phyloP scores from a whole-genome alignment of 2,113 vertebrate genomes.

The Laterallus jamaicensis region DNA sequence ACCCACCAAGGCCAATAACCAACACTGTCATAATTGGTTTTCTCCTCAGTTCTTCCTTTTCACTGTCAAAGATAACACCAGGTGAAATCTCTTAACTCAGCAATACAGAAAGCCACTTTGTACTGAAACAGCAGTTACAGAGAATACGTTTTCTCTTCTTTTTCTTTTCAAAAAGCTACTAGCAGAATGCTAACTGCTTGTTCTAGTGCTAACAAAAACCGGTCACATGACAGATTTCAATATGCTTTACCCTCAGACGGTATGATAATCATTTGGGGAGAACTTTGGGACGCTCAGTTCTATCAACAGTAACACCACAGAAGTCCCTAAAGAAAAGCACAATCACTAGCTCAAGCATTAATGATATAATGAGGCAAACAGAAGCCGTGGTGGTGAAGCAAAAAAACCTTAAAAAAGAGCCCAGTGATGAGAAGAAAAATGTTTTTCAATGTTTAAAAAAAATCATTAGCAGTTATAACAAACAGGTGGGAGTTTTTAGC shows the following conservation, averaged over 20 bases:
- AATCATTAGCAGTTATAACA: neutral
- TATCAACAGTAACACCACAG: neutral
- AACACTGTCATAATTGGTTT: constrained; percentile 80
- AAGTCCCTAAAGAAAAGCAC: neutral
- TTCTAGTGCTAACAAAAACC: neutral
- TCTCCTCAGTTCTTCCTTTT: constrained; percentile 39
- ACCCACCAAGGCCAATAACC: constrained; percentile 91
- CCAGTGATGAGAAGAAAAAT: neutral
- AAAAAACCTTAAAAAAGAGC: neutral
- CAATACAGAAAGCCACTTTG: neutral
- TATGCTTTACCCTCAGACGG: neutral
- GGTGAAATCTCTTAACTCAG: neutral
- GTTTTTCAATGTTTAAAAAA: neutral
- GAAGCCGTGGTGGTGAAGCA: neutral
- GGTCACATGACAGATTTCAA: neutral
- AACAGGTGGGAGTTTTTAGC: neutral
- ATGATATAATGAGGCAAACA: neutral
- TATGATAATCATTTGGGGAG: neutral
- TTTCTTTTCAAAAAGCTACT: neutral
- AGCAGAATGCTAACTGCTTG: neutral
- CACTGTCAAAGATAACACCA: constrained; percentile 33
- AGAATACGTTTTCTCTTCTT: neutral
- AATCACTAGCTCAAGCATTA: neutral
- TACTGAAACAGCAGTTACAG: neutral
- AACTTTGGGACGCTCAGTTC: neutral